phyloP scores from a whole-genome alignment of 2,888 invertebrate genomes.

The Drosophila merina region DNA sequence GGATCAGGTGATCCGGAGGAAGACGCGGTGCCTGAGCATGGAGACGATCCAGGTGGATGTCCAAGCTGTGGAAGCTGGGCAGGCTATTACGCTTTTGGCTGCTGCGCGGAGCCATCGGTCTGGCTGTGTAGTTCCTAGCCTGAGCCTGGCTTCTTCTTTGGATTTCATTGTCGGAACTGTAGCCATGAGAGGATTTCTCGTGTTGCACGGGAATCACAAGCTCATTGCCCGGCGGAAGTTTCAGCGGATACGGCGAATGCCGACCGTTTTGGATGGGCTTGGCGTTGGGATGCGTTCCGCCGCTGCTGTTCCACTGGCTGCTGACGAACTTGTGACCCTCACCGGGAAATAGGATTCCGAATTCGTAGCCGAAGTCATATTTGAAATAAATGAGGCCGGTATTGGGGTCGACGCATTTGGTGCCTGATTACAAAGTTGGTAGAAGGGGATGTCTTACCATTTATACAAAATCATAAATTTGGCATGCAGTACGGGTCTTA shows the following conservation, averaged over 20 bases:
- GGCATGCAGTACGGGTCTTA: too few relatives aligned
- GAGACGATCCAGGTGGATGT: constrained; percentile 82
- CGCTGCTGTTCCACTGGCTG: constrained; percentile 78
- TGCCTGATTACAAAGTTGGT: constrained; percentile 85
- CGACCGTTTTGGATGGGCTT: constrained; percentile 45
- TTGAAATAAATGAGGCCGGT: constrained; percentile 92
- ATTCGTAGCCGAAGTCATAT: constrained; percentile 92
- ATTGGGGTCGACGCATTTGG: constrained; percentile 90
- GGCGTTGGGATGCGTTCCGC: constrained; percentile 18
- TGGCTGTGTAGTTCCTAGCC: constrained; percentile 23
- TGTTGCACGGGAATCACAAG: constrained; percentile 89
- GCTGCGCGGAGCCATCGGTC: constrained; percentile 42
- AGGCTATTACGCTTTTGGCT: constrained; percentile 84
- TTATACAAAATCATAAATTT: not conserved
- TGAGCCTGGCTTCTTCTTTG: constrained; percentile 52
- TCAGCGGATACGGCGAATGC: constrained; percentile 83
- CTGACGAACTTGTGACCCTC: constrained; percentile 85
- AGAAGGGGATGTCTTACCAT: constrained; percentile 1
- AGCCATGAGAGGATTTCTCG: constrained; percentile 83
- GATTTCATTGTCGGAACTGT: constrained; percentile 75
- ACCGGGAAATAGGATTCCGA: constrained; percentile 89
- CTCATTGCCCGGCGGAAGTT: constrained; percentile 85
- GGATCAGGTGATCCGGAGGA: constrained; percentile 70
- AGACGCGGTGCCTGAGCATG: constrained; percentile 80
- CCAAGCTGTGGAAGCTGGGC: constrained; percentile 80